Percentiles rank a stretch among this genome's conserved stretches.
Conservation (phyloP, 2,797 vertebrate genomes). For the Streptopelia turtur region DNA sequence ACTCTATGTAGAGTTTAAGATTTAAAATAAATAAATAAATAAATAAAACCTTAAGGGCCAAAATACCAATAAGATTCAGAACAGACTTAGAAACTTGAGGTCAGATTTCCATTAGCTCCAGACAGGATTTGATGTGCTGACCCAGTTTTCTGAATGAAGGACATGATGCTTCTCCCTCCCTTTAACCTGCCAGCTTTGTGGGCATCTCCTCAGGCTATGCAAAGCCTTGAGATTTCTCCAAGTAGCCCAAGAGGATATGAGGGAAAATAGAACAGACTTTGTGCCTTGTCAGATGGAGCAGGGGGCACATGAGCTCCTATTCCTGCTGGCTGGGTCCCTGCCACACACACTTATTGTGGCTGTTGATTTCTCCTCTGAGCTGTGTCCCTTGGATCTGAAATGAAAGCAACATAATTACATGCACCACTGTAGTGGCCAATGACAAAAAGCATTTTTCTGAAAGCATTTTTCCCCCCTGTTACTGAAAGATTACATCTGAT, state of each 20-base stretch:
- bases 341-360: not conserved
- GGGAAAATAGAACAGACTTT: not conserved
- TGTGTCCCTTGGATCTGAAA: not conserved
- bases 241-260: not conserved
- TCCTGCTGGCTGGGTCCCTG: not conserved
- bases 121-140: not conserved
- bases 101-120: not conserved
- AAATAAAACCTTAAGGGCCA: too few species aligned
- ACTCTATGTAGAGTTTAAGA: not conserved
- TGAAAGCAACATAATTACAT: slow-evolving; percentile 13
- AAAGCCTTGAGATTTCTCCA: not conserved
- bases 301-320: fast-evolving
- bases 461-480: not conserved
- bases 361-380: not conserved
- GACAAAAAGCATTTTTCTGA: slow-evolving; percentile 46
- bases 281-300: not conserved
- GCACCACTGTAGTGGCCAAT: not conserved
- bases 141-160: not conserved
- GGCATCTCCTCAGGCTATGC: fast-evolving
- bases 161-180: not conserved
- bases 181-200: not conserved
- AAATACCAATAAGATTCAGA: not conserved
- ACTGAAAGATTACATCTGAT: slow-evolving; percentile 52
- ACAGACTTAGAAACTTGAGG: not conserved
- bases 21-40: too few species aligned